Evolutionary conservation across 2,888 invertebrate genomes (phyloP), one percentile per base, ranked within the genome.

Genomic region (Panopea generosa): DNA sequence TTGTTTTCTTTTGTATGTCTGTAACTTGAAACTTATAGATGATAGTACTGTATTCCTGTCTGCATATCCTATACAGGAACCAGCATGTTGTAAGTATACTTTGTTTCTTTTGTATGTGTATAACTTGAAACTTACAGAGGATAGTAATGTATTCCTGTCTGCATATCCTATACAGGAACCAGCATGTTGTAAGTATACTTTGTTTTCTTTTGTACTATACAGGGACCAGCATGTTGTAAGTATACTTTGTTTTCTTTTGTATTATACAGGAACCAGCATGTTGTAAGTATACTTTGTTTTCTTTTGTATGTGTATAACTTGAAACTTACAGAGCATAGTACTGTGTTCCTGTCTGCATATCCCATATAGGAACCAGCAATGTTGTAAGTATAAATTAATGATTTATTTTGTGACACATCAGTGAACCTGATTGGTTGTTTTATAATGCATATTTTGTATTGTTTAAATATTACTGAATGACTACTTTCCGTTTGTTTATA

Each of bases 261-360:
- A n/a, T 84, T 7, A 62, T 74, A 50, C 49, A 62, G 45, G 74
- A 71, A 69, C 75, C 75, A 16, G 52, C 55, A 0, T 75, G 62
- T 33, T 68, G 78, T 78, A 65, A 63, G 78, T 68, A 33, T 9
- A 18, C 16, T 40, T 11, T 40, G 40, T 9, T 49, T 14, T 49
- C n/a, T n/a, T n/a, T n/a, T n/a, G n/a, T n/a, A 92, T 80, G 86
- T 88, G 53, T 92, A 88, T 83, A 79, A 57, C 22, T 81, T 92
- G 27, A 83, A 66, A 3, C 67, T 92, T 24, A 57, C 77, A 0
- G 83, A 86, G 38, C 87, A 87, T 47, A 84, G 88, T 27, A 82
- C 78, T n/a, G 87, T 91, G n/a, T 92, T 87, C 86, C 77, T 92
- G 26, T 90, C 91, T 7, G 88, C 91, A 7, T 55, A 77, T 14